These are phyloP conservation scores for Centrocercus urophasianus DNA, from an alignment of 2,113 vertebrate genomes.

Conservation along the genomic window DNA sequence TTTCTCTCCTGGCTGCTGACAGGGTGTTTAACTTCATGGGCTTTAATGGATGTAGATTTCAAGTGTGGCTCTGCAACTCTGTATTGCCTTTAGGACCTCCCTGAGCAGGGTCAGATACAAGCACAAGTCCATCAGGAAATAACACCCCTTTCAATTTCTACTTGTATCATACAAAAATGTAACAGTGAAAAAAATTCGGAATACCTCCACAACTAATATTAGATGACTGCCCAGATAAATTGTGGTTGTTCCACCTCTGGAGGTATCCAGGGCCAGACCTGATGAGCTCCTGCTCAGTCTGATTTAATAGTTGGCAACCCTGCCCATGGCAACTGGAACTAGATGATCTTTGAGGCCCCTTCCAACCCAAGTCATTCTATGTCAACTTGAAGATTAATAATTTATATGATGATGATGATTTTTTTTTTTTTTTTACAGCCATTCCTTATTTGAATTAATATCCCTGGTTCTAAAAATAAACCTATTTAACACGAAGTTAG, in stretches of 20 bases:
- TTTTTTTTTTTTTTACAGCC: not conserved
- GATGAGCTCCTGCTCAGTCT: no score
- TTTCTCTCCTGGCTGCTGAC: not conserved
- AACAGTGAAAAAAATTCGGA: not conserved
- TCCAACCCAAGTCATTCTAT: no score
- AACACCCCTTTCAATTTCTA: not conserved
- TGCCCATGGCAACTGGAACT: no score
- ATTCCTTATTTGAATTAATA: not conserved
- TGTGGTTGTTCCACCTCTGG: no score
- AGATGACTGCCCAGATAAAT: not conserved
- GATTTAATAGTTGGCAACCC: no score
- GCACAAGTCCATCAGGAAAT: not conserved
- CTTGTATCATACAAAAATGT: not conserved
- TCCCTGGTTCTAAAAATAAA: not conserved
- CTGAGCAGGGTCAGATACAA: not conserved
- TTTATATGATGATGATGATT: not conserved
- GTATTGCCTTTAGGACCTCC: not conserved
- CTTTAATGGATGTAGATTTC: not conserved
- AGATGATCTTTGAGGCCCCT: no score
- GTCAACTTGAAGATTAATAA: not conserved
- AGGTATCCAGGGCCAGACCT: no score
- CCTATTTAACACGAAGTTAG: not conserved
- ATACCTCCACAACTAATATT: not conserved
- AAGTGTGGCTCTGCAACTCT: not conserved
- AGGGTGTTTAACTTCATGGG: not conserved